phyloP scores from a whole-genome alignment of 2,888 invertebrate genomes.

The Magallana nippona region DNA sequence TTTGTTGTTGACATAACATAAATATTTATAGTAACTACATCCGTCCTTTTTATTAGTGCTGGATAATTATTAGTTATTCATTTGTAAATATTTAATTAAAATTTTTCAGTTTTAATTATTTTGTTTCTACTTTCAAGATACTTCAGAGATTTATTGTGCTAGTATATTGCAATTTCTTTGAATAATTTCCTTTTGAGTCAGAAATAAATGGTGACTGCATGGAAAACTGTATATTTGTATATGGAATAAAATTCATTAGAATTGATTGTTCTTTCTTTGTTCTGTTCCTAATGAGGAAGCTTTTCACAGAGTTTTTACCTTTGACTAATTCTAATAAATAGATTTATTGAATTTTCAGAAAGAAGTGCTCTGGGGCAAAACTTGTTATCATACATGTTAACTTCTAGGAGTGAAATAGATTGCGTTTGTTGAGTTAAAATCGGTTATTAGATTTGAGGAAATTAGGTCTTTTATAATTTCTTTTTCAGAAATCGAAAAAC shows the following conservation, averaged over 20 bases:
- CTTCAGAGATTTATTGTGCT: background rate
- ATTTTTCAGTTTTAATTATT: background rate
- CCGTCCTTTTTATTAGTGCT: slow-evolving; percentile 23
- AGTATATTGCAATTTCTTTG: background rate
- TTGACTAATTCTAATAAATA: background rate
- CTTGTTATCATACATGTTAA: too few species aligned
- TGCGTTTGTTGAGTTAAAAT: too few species aligned
- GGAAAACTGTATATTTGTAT: slow-evolving; percentile 29
- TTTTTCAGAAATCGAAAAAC: too few species aligned
- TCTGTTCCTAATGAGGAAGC: background rate
- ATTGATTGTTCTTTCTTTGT: background rate
- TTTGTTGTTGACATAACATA: background rate
- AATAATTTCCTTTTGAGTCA: background rate
- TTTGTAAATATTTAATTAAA: slow-evolving; percentile 4
- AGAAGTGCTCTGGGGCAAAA: background rate
- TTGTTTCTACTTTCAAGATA: background rate
- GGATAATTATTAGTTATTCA: slow-evolving; percentile 1
- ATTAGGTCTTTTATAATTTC: too few species aligned
- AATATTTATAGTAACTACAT: slow-evolving; percentile 5
- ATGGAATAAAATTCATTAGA: background rate
- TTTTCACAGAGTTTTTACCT: background rate
- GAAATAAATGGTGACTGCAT: slow-evolving; percentile 5
- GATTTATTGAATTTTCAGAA: background rate
- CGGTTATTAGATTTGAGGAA: too few species aligned
- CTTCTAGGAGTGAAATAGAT: too few species aligned